Evolutionary conservation across 2,113 vertebrate species (phyloP).

Genomic region (Dendrocopos noguchii): DNA sequence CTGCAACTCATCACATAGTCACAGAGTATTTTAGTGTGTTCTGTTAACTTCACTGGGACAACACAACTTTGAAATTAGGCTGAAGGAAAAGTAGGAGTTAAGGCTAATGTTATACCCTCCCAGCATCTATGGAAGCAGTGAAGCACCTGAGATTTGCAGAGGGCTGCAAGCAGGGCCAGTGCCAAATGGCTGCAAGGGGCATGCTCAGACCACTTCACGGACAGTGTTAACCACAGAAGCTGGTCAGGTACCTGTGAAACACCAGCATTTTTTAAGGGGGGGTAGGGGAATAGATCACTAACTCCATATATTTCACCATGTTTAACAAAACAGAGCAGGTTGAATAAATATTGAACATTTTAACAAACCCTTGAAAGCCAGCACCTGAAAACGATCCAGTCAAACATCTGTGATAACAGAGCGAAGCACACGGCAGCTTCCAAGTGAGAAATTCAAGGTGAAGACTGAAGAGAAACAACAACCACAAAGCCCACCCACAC

Average conservation of each 20-base stretch:
- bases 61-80: background rate
- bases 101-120: background rate
- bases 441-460: background rate
- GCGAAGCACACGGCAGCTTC: background rate
- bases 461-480: background rate
- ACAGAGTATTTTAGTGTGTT: background rate
- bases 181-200: background rate
- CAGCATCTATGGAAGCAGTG: background rate
- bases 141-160: background rate
- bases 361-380: background rate
- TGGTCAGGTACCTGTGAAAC: background rate
- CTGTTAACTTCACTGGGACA: background rate
- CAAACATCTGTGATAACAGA: constrained; percentile 73
- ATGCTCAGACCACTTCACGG: background rate
- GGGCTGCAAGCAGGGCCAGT: background rate
- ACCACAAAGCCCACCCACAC: background rate
- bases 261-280: background rate
- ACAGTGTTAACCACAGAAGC: background rate
- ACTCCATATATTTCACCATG: background rate
- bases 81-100: background rate
- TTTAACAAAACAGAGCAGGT: constrained; percentile 50
- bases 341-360: constrained; percentile 64
- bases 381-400: constrained; percentile 53
- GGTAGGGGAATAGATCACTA: background rate
- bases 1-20: background rate